A percentile compares a stretch with the other conserved stretches of the same genome.
Evolutionary conservation across 2,113 vertebrate species (phyloP).

Genomic region (Mesocricetus auratus): DNA sequence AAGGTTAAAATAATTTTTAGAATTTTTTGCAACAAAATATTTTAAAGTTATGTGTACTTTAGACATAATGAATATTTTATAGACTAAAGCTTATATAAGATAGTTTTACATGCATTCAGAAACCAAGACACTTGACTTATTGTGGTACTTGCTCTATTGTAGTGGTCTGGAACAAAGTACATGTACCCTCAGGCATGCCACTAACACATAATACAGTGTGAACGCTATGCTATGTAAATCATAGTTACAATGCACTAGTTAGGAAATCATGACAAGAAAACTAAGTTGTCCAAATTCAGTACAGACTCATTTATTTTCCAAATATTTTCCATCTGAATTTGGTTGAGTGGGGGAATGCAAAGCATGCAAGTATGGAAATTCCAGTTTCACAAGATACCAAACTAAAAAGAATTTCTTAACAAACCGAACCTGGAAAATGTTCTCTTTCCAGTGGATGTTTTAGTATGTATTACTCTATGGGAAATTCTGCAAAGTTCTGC

Average conservation of each 20-base stretch:
- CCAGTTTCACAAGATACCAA: background rate
- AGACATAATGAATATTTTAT: background rate
- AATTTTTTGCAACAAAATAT: background rate
- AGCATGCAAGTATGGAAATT: background rate
- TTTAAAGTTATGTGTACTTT: background rate
- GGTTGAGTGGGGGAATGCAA: background rate
- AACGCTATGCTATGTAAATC: too few species aligned
- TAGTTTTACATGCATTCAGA: background rate
- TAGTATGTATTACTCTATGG: background rate
- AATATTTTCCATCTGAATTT: background rate
- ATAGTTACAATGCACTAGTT: background rate
- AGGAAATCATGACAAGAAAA: background rate
- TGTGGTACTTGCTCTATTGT: too few species aligned
- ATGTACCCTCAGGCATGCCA: background rate
- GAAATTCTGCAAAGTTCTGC: background rate
- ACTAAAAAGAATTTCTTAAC: background rate
- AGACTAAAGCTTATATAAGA: background rate
- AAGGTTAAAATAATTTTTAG: background rate
- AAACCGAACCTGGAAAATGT: background rate
- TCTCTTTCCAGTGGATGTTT: background rate
- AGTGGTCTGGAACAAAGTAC: background rate
- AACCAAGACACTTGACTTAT: background rate
- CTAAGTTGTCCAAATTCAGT: background rate
- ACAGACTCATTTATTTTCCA: background rate
- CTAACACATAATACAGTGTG: background rate